phyloP scores from a whole-genome alignment of 2,113 vertebrate species.

The Dicerorhinus sumatrensis region DNA sequence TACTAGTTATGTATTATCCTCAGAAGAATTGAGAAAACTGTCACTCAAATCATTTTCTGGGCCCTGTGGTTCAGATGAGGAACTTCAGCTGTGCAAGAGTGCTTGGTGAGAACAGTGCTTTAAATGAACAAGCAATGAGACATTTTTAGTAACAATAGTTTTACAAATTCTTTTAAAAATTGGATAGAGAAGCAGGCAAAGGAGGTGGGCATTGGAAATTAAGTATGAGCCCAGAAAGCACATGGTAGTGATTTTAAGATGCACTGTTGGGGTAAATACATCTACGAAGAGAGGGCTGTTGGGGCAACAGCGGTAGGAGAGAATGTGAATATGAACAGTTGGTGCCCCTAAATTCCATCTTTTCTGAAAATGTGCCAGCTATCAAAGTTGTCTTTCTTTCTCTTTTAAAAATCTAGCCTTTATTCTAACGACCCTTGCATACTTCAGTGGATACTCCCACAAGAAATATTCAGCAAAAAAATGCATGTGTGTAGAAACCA shows the following conservation, averaged over 20 bases:
- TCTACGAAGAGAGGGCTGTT: not conserved
- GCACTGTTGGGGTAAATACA: not conserved
- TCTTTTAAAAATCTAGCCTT: constrained; percentile 41
- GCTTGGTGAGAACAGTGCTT: not conserved
- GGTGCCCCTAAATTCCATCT: constrained; percentile 14
- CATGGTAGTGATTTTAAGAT: not conserved
- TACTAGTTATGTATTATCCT: not conserved
- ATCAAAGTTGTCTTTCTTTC: constrained; percentile 53
- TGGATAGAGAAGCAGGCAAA: not conserved
- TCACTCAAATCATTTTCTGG: not conserved
- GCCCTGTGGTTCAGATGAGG: not conserved
- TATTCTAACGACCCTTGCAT: constrained; percentile 49
- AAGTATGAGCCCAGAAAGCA: not conserved
- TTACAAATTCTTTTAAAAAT: not conserved
- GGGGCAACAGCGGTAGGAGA: not conserved
- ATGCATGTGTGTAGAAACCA: constrained; percentile 49
- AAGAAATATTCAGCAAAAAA: constrained; percentile 60
- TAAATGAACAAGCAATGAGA: not conserved
- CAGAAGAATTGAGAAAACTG: not conserved
- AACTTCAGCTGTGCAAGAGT: not conserved
- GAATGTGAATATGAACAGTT: not conserved
- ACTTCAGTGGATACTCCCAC: constrained; percentile 54
- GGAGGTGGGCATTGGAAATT: not conserved
- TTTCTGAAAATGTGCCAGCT: constrained; percentile 37
- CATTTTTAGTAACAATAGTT: not conserved